Conservation (phyloP, 2,797 vertebrate genomes). For the Sebastiscus tertius region DNA sequence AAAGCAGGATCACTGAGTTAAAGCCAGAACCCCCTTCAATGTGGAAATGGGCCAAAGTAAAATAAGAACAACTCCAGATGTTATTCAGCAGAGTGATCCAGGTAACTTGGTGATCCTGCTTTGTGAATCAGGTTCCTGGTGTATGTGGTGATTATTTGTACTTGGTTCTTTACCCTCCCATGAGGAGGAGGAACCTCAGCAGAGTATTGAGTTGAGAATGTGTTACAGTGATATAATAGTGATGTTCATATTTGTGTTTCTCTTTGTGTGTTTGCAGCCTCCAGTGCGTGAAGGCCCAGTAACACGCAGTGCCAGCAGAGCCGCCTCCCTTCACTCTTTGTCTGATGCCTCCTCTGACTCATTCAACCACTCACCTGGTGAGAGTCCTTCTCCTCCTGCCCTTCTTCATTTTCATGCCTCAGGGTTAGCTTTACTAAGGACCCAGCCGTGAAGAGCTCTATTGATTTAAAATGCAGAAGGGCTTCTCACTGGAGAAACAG, state of each 20-base stretch:
- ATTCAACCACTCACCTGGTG: slow-evolving; percentile 85
- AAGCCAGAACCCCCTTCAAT: background rate
- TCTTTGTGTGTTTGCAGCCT: slow-evolving; percentile 82
- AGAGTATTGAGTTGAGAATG: background rate
- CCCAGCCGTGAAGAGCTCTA: background rate
- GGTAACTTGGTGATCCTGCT: background rate
- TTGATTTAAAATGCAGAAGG: background rate
- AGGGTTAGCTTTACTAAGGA: slow-evolving; percentile 8
- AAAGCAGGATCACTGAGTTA: background rate
- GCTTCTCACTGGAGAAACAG: background rate
- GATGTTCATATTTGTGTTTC: slow-evolving; percentile 29
- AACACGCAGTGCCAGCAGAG: slow-evolving; percentile 75
- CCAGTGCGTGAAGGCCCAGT: slow-evolving; percentile 81
- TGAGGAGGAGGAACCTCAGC: background rate
- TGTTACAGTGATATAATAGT: background rate
- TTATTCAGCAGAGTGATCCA: background rate
- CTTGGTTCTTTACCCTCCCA: background rate
- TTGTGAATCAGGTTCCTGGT: background rate
- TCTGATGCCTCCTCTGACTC: slow-evolving; percentile 88
- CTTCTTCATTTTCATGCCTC: background rate
- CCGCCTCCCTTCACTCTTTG: slow-evolving; percentile 85
- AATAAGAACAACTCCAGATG: background rate
- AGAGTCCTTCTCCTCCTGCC: slow-evolving; percentile 30
- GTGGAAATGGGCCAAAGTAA: background rate
- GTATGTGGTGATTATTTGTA: background rate